A percentile compares a stretch with the other conserved stretches of the same genome.
phyloP scores from a whole-genome alignment of 2,113 vertebrate species.

The Lota lota region DNA sequence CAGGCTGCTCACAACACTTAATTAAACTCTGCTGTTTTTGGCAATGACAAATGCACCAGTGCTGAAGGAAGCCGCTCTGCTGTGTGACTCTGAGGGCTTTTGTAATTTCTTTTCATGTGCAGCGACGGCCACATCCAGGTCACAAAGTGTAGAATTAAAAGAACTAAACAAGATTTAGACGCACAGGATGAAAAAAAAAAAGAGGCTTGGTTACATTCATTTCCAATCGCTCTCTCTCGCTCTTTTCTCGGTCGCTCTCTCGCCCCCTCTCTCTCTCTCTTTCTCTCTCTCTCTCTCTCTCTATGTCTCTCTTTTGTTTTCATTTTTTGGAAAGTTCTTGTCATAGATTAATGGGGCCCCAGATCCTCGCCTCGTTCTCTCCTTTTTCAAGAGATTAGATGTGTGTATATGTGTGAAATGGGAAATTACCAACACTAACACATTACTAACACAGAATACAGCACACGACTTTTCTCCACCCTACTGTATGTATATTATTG shows the following conservation, averaged over 20 bases:
- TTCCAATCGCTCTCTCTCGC: slow-evolving; percentile 68
- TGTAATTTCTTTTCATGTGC: slow-evolving; percentile 90
- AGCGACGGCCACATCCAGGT: slow-evolving; percentile 83
- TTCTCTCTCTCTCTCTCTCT: slow-evolving; percentile 33
- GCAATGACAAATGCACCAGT: slow-evolving; percentile 98
- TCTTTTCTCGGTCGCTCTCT: slow-evolving; percentile 47
- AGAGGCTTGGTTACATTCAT: slow-evolving; percentile 70
- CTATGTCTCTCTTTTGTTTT: slow-evolving; percentile 31
- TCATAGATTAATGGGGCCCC: slow-evolving; percentile 75
- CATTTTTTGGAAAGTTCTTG: slow-evolving; percentile 65
- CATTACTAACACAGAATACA: too few relatives aligned
- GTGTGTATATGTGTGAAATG: slow-evolving; percentile 53
- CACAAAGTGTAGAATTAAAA: slow-evolving; percentile 82
- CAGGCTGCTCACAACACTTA: slow-evolving; percentile 99
- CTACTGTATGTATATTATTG: slow-evolving; percentile 40
- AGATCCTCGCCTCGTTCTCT: slow-evolving; percentile 54
- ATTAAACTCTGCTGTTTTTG: slow-evolving; percentile 99
- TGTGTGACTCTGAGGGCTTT: slow-evolving; percentile 86
- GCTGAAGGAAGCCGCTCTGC: slow-evolving; percentile 84
- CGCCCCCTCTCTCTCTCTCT: background rate
- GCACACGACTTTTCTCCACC: slow-evolving; percentile 18
- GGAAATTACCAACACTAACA: slow-evolving; percentile 49
- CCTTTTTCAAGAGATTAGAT: slow-evolving; percentile 39
- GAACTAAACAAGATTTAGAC: slow-evolving; percentile 83
- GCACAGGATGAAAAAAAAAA: slow-evolving; percentile 21